Percentiles rank a stretch among this genome's conserved stretches.
Conservation (phyloP, 1,140 invertebrate genomes). For the Solen grandis region DNA sequence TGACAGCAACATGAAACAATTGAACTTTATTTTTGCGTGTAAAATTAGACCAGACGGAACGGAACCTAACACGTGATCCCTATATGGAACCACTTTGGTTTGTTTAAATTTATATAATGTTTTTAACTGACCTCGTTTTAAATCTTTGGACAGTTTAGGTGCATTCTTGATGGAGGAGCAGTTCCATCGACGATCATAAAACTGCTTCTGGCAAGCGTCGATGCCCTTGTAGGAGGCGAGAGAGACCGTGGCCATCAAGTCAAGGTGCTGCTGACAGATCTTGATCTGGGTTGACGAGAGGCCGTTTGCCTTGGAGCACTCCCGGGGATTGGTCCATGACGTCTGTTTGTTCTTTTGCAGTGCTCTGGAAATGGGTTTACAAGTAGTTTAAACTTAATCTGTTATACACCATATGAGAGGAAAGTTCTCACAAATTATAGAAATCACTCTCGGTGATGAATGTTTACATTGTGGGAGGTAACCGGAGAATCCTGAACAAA, state of each 20-base stretch:
- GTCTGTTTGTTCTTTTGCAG: slow-evolving; percentile 62
- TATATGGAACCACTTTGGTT: too few species aligned
- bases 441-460: too few species aligned
- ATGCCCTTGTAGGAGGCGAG: slow-evolving; percentile 86
- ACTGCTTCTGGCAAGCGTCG: slow-evolving; percentile 87
- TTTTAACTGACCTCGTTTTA: slow-evolving; percentile 91
- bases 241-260: slow-evolving; percentile 89
- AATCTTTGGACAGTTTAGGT: slow-evolving; percentile 89
- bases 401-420: too few species aligned
- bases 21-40: too few species aligned
- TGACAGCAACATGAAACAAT: too few species aligned
- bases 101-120: too few species aligned
- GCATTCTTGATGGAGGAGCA: slow-evolving; percentile 90
- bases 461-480: too few species aligned
- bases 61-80: too few species aligned
- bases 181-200: slow-evolving; percentile 90
- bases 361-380: slow-evolving; percentile 68
- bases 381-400: too few species aligned
- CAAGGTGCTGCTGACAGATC: slow-evolving; percentile 89
- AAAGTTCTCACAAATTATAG: too few species aligned
- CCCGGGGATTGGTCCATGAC: slow-evolving; percentile 60
- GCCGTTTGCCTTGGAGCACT: slow-evolving; percentile 81
- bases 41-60: too few species aligned
- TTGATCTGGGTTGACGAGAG: slow-evolving; percentile 88
- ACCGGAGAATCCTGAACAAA: too few species aligned